Evolutionary conservation across 64 coral and sea anemone species (phyloP), one percentile per base, ranked within the genome.

Genomic region (Dendrophyllia cribrosa): DNA sequence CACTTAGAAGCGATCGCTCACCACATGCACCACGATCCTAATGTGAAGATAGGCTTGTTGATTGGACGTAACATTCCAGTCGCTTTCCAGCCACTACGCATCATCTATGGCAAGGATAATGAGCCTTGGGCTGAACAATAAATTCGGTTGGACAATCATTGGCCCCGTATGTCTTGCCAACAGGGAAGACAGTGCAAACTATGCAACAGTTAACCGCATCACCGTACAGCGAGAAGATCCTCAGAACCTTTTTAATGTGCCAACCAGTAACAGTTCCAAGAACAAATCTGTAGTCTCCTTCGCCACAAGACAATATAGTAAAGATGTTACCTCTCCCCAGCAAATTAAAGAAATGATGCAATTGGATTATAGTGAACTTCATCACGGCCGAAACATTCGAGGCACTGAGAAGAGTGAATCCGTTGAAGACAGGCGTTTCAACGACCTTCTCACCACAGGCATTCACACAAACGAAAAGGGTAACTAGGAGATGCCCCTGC

Each of bases 71-170:
- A n/a, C n/a, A n/a, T n/a, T n/a, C n/a, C n/a, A n/a, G n/a, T n/a
- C n/a, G n/a, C n/a, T n/a, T n/a, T n/a, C n/a, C n/a, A n/a, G n/a
- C n/a, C n/a, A n/a, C 82, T 70, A 5, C 59, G 26, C 4, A 70
- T 90, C 46, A 90, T 90, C 8, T 78, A 63, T 43, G 76, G 88
- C 0, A 11, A 20, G 1, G 75, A 78, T 43, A 58, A 90, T 4
- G 88, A 90, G 6, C 88, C 88, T n/a, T 90, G 88, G 76, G 88
- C 88, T 56, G 75, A 90, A 70, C 6, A 80, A 63, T 90, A 90
- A 90, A 8, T 77, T 90, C 34, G 88, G 88, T 16, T 90, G 76
- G 88, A 90, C 88, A 62, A 44, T 90, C 9, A 90, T 80, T 49
- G 88, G 88, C 9, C 88, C 59, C 9, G 88, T 90, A 43, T 90